A percentile compares a stretch with the other conserved stretches of the same genome.
Evolutionary conservation across 2,113 vertebrate species (phyloP).

Genomic region (Scolopax mira): DNA sequence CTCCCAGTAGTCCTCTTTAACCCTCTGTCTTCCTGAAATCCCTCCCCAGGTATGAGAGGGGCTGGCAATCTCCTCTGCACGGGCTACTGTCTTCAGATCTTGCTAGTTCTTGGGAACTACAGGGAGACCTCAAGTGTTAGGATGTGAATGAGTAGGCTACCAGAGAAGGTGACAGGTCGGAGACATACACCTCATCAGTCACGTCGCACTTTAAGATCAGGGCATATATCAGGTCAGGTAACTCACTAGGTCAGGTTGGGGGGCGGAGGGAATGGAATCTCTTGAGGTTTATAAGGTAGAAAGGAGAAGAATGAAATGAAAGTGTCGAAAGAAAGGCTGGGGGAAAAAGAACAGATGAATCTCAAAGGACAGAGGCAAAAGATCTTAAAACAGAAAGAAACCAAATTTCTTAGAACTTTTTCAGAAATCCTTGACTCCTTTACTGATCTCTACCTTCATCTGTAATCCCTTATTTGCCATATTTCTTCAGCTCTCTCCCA

Average conservation of each 20-base stretch:
- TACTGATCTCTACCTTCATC: neutral
- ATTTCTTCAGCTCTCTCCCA: neutral
- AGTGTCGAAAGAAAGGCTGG: neutral
- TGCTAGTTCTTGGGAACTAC: neutral
- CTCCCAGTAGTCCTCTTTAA: neutral
- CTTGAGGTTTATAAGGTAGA: neutral
- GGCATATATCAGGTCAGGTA: slow-evolving; percentile 25
- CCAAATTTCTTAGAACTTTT: neutral
- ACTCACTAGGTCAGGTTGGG: neutral
- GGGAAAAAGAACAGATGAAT: neutral
- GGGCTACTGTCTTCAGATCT: slow-evolving; percentile 36
- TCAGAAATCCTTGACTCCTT: neutral
- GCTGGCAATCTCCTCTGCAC: neutral
- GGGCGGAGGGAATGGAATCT: neutral
- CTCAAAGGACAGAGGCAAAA: neutral
- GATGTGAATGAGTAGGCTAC: slow-evolving; percentile 20
- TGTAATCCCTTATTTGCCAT: neutral
- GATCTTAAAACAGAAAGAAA: neutral
- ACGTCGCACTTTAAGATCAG: slow-evolving; percentile 5
- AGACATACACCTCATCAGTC: slow-evolving; percentile 36
- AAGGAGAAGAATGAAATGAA: slow-evolving; percentile 11
- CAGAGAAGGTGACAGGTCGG: neutral
- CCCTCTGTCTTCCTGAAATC: neutral
- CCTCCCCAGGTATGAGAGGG: neutral
- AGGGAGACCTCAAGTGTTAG: neutral